Evolutionary conservation across 2,797 vertebrate species (phyloP).

Genomic region (Mus spretus): DNA sequence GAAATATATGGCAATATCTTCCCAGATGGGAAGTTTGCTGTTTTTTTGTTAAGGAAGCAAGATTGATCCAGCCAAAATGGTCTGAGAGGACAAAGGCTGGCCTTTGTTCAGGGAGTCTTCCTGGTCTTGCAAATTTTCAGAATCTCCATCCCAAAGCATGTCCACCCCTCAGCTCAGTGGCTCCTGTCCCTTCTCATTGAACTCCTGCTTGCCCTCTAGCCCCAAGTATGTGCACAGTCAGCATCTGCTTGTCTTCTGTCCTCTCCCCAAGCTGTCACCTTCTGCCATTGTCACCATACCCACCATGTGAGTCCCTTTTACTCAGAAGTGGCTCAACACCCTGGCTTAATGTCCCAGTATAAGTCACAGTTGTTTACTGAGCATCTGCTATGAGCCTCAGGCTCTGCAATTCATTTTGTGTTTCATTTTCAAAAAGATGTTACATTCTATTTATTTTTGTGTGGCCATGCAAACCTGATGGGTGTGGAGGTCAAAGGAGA

Average conservation of each 20-base stretch:
- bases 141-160: neutral
- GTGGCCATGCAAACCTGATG: neutral
- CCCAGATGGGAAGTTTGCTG: neutral
- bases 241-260: neutral
- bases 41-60: slow-evolving; percentile 22
- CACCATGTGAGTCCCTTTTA: neutral
- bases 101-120: neutral
- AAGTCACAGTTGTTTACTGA: neutral
- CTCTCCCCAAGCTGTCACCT: neutral
- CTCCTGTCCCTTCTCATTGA: neutral
- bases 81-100: neutral
- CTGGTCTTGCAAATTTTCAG: neutral
- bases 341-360: neutral
- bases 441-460: neutral
- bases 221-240: neutral
- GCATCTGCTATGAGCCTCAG: neutral
- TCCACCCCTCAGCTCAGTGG: neutral
- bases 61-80: neutral
- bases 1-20: neutral
- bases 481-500: neutral
- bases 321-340: neutral
- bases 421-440: neutral
- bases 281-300: neutral
- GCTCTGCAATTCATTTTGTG: neutral
- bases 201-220: neutral